Conservation (phyloP, 2,888 invertebrate genomes). For the Lepetodrilus schrolli region DNA sequence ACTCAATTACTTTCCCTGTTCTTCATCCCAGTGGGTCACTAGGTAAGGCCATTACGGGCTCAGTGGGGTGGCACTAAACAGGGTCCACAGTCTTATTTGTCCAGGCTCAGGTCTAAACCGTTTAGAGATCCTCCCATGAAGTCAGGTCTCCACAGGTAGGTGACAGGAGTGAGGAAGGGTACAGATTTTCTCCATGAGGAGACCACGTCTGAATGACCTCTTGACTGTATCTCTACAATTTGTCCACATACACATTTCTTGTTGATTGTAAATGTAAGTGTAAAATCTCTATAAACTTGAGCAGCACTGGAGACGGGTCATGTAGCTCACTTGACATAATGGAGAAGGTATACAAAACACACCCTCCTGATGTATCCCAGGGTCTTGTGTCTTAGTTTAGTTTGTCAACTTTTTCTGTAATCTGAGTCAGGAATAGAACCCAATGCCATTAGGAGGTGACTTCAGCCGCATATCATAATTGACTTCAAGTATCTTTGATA, state of each 20-base stretch:
- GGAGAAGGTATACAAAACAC: background rate
- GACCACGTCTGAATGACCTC: slow-evolving; percentile 5
- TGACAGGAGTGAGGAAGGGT: too few species aligned
- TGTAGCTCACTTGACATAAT: background rate
- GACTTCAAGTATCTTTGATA: too few species aligned
- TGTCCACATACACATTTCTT: background rate
- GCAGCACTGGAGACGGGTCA: too few species aligned
- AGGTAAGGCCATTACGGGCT: background rate
- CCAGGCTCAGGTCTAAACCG: slow-evolving; percentile 16
- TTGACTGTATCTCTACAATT: background rate
- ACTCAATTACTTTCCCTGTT: background rate
- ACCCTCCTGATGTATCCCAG: too few species aligned
- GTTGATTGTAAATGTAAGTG: slow-evolving; percentile 16
- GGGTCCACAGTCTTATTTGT: background rate
- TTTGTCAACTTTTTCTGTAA: too few species aligned
- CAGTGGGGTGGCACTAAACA: background rate
- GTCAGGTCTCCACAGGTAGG: background rate
- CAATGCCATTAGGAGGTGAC: too few species aligned
- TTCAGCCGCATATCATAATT: too few species aligned
- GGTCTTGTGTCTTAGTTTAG: too few species aligned
- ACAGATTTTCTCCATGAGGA: too few species aligned
- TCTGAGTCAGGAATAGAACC: too few species aligned
- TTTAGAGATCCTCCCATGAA: too few species aligned
- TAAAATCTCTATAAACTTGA: slow-evolving; percentile 17
- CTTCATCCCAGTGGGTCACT: background rate